Conservation (phyloP, 2,888 invertebrate genomes). For the Spicauda simplicius region DNA sequence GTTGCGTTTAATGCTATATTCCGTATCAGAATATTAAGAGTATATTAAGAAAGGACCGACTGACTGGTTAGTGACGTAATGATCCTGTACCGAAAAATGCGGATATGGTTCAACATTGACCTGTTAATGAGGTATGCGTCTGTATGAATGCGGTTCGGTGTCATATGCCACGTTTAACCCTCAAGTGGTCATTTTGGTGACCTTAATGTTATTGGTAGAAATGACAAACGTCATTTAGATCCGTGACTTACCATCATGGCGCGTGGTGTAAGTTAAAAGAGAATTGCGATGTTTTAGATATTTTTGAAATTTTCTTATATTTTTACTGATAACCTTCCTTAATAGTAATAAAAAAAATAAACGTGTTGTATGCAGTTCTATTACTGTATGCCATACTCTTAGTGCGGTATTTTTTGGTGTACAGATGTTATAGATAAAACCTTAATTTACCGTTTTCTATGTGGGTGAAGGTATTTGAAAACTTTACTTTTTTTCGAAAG, state of each 20-base stretch:
- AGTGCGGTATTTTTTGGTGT: no score
- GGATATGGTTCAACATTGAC: constrained; percentile 36
- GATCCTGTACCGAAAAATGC: neutral
- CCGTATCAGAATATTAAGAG: no score
- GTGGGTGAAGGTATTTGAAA: no score
- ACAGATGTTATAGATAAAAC: no score
- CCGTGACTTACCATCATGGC: constrained; percentile 61
- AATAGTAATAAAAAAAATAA: no score
- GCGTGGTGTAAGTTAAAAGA: constrained; percentile 51
- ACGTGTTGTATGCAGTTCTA: no score
- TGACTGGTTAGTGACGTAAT: neutral
- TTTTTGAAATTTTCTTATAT: neutral
- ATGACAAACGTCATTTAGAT: constrained; percentile 72
- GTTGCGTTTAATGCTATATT: no score
- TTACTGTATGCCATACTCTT: no score
- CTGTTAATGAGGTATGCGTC: constrained; percentile 38
- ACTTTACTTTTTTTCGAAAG: no score
- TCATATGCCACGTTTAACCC: constrained; percentile 57
- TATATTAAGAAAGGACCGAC: no score
- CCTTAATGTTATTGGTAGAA: constrained; percentile 62
- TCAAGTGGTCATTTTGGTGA: constrained; percentile 57
- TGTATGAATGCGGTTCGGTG: neutral
- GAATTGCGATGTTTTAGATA: neutral
- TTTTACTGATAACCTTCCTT: neutral
- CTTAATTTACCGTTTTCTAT: no score